Evolutionary conservation across 2,797 vertebrate genomes (phyloP).

Genomic region (Gymnodraco acuticeps): DNA sequence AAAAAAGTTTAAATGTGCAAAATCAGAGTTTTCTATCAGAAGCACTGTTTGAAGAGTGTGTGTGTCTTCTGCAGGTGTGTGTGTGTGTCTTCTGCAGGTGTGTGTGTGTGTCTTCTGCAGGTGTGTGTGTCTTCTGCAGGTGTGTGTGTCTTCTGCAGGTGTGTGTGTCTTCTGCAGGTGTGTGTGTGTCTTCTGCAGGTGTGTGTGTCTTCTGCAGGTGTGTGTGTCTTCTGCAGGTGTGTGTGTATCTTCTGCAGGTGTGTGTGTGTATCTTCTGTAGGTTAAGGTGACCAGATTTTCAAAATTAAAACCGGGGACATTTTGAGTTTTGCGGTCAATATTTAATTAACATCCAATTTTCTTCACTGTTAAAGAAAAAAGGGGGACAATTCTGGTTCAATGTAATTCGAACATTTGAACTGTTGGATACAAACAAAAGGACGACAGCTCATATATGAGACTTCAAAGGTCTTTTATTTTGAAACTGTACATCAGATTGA

Average conservation of each 20-base stretch:
- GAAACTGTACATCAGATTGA: too few species aligned
- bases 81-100: not conserved
- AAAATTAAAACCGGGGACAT: too few species aligned
- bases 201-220: not conserved
- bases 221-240: not conserved
- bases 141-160: not conserved
- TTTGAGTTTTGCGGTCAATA: too few species aligned
- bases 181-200: not conserved
- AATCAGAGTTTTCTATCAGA: conserved; percentile 20
- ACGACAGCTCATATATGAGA: too few species aligned
- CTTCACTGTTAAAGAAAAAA: too few species aligned
- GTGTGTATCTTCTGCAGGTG: not conserved
- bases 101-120: not conserved
- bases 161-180: not conserved
- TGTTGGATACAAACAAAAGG: too few species aligned
- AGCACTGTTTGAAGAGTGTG: not conserved
- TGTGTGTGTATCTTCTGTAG: not conserved
- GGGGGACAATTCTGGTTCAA: too few species aligned
- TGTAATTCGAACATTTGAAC: too few species aligned
- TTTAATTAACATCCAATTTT: too few species aligned
- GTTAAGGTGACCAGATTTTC: too few species aligned
- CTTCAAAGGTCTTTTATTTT: too few species aligned
- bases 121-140: not conserved
- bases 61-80: not conserved
- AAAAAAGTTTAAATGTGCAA: conserved; percentile 76